Percentiles rank a stretch among this genome's conserved stretches.
phyloP scores from a whole-genome alignment of 2,888 invertebrate genomes.

The Athripsodes cinereus region DNA sequence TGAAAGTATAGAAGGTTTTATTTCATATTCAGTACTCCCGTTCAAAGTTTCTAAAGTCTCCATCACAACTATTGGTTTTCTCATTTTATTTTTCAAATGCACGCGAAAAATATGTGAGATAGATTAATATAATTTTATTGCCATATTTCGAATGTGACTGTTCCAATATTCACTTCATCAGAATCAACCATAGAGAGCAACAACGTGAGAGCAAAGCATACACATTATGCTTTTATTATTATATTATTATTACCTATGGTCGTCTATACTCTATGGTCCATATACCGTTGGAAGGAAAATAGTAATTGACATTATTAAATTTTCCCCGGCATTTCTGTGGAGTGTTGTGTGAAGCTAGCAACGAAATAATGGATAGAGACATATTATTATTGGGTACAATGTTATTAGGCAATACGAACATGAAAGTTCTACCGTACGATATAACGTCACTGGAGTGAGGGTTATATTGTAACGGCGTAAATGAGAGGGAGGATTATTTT shows the following conservation, averaged over 20 bases:
- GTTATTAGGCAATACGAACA: too few relatives aligned
- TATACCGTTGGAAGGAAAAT: background rate
- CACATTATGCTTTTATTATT: background rate
- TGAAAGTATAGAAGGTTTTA: too few relatives aligned
- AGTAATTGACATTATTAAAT: conserved; percentile 2
- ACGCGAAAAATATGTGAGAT: too few relatives aligned
- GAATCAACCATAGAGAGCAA: background rate
- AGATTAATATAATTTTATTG: too few relatives aligned
- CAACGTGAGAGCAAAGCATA: background rate
- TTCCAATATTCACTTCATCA: background rate
- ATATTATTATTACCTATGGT: background rate
- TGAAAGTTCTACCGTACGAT: too few relatives aligned
- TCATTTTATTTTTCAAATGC: too few relatives aligned
- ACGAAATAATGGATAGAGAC: background rate
- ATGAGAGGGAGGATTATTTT: background rate
- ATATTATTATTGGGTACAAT: background rate
- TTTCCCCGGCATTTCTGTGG: conserved; percentile 1
- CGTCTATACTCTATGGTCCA: conserved; percentile 1
- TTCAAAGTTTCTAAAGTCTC: too few relatives aligned
- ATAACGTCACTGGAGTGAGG: background rate
- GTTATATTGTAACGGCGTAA: background rate
- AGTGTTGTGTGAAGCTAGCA: background rate
- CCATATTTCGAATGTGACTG: too few relatives aligned
- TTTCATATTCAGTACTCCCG: too few relatives aligned
- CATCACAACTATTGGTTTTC: too few relatives aligned